phyloP scores from a whole-genome alignment of 2,888 invertebrate genomes.

The Ceraclea dissimilis region DNA sequence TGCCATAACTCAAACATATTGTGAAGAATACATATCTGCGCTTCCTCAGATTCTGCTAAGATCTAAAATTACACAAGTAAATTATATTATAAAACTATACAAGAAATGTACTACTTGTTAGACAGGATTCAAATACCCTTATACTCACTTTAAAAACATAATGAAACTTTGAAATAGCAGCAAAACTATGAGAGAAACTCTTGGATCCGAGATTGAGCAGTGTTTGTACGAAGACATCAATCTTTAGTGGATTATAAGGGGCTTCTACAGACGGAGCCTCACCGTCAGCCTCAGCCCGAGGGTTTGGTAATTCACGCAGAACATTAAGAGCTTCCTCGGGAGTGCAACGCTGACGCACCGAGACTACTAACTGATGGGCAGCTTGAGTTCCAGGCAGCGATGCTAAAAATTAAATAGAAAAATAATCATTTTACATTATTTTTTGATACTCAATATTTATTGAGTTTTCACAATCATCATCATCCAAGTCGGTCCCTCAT shows the following conservation, averaged over 20 bases:
- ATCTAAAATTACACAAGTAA: conserved; percentile 49
- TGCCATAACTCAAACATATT: conserved; percentile 95
- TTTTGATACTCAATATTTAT: no score
- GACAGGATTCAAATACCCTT: no score
- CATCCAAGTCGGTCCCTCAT: no score
- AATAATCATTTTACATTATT: no score
- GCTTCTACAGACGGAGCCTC: conserved; percentile 55
- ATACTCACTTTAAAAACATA: conserved; percentile 75
- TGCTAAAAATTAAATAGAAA: conserved; percentile 40
- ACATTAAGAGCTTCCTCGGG: conserved; percentile 84
- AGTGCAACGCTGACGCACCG: conserved; percentile 83
- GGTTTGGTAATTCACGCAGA: conserved; percentile 79
- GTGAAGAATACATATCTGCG: conserved; percentile 87
- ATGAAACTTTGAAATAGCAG: conserved; percentile 96
- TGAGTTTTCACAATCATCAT: no score
- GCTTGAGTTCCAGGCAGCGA: conserved; percentile 71
- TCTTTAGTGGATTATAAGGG: conserved; percentile 85
- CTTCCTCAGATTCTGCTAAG: conserved; percentile 88
- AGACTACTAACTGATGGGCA: conserved; percentile 79
- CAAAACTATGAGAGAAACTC: conserved; percentile 97
- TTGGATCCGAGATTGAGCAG: conserved; percentile 89
- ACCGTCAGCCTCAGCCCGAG: conserved; percentile 55
- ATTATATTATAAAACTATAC: no score
- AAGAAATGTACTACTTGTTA: no score
- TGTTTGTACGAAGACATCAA: conserved; percentile 96